phyloP scores from a whole-genome alignment of 2,797 vertebrate genomes.

The Myiotriccus ornatus region DNA sequence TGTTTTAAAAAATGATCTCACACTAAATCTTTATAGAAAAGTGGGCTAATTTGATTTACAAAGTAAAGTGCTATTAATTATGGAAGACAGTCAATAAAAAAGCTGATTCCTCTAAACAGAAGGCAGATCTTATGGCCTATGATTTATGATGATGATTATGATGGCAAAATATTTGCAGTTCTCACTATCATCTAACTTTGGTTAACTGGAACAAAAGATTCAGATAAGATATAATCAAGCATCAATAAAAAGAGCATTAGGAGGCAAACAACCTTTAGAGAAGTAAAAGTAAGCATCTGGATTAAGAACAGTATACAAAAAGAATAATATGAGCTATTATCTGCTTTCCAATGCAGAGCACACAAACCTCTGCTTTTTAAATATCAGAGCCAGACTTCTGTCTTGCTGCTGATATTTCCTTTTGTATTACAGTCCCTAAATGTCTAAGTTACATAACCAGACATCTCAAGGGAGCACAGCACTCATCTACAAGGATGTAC shows the following conservation, averaged over 20 bases:
- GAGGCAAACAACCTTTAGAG: background rate
- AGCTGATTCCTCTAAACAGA: constrained; percentile 76
- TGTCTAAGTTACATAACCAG: background rate
- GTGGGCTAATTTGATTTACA: constrained; percentile 89
- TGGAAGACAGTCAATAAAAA: constrained; percentile 81
- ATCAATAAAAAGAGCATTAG: background rate
- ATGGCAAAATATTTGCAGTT: constrained; percentile 71
- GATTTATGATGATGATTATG: constrained; percentile 78
- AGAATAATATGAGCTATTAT: background rate
- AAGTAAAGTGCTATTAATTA: constrained; percentile 88
- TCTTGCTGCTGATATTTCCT: background rate
- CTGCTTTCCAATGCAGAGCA: background rate
- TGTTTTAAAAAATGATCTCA: constrained; percentile 93
- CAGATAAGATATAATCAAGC: background rate
- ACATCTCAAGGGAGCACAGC: constrained; percentile 14
- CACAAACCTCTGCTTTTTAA: background rate
- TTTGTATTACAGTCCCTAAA: background rate
- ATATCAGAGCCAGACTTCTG: background rate
- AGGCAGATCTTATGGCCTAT: constrained; percentile 70
- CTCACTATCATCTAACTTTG: constrained; percentile 10
- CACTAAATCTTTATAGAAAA: constrained; percentile 86
- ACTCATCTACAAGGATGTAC: constrained; percentile 39
- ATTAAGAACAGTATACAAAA: background rate
- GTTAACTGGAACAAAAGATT: constrained; percentile 21
- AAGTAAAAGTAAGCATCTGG: background rate